These are phyloP conservation scores for Macrostomum lignano DNA, from an alignment of 1,140 invertebrate species.

Conservation along the genomic window DNA sequence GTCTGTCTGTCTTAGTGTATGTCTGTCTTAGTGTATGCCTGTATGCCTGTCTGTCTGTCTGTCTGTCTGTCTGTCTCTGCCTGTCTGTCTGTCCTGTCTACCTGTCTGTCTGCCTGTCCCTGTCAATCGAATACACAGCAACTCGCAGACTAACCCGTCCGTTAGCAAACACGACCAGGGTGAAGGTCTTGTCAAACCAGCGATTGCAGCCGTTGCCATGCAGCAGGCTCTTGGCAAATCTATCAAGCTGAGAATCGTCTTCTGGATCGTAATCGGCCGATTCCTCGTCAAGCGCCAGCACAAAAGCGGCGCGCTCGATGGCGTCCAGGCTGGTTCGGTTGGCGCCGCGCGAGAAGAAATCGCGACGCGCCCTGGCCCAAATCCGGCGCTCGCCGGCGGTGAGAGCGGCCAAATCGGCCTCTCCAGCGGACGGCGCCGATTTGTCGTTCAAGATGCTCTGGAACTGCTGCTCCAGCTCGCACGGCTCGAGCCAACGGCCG, in stretches of 20 bases:
- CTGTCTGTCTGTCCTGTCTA: too few relatives aligned
- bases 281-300: conserved; percentile 55
- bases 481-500: too few relatives aligned
- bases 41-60: too few relatives aligned
- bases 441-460: conserved; percentile 59
- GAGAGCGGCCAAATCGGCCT: conserved; percentile 57
- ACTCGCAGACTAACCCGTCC: too few relatives aligned
- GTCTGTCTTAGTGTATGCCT: too few relatives aligned
- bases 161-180: conserved; percentile 62
- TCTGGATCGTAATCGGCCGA: neutral
- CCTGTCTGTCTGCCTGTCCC: too few relatives aligned
- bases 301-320: conserved; percentile 46
- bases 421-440: conserved; percentile 39
- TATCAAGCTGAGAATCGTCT: neutral
- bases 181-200: conserved; percentile 99
- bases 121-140: too few relatives aligned
- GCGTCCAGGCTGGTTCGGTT: conserved; percentile 2
- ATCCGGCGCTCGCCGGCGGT: conserved; percentile 56
- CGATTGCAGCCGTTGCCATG: conserved; percentile 82
- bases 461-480: too few relatives aligned
- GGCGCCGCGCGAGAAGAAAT: conserved; percentile 23
- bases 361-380: conserved; percentile 56
- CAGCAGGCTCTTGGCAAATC: conserved; percentile 32
- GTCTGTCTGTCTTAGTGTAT: too few relatives aligned
- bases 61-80: too few relatives aligned